Conservation (phyloP, 2,113 vertebrate species). For the Azemiops feae region DNA sequence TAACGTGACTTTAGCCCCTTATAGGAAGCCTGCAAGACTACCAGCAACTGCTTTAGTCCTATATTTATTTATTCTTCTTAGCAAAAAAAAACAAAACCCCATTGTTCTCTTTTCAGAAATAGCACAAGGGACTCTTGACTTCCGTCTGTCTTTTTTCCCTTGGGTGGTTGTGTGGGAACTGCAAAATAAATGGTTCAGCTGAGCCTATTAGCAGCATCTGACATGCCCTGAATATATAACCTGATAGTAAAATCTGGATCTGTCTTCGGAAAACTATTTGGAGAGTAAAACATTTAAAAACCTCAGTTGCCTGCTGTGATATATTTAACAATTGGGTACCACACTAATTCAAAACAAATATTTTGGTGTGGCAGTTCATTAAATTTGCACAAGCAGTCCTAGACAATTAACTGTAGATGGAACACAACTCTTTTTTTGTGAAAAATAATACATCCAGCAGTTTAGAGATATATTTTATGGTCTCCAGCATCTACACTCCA, state of each 20-base stretch:
- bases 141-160: slow-evolving; percentile 16
- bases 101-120: background rate
- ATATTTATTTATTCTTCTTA: background rate
- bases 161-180: background rate
- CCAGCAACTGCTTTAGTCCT: background rate
- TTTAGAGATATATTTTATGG: slow-evolving; percentile 2
- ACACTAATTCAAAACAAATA: slow-evolving; percentile 34
- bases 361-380: slow-evolving; percentile 19
- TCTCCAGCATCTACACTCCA: background rate
- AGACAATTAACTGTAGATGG: slow-evolving; percentile 51
- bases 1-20: background rate
- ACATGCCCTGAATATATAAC: background rate
- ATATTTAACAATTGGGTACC: slow-evolving; percentile 39
- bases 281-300: slow-evolving; percentile 1
- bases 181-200: slow-evolving; percentile 16
- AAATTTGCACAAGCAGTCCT: slow-evolving; percentile 29
- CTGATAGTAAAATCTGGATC: slow-evolving; percentile 30
- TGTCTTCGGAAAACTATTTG: slow-evolving; percentile 1
- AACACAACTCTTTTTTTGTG: slow-evolving; percentile 2
- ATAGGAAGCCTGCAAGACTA: background rate
- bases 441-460: slow-evolving; percentile 2
- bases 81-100: background rate
- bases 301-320: slow-evolving; percentile 7
- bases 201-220: background rate
- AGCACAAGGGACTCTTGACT: background rate